A percentile compares a stretch with the other conserved stretches of the same genome.
These are phyloP conservation scores for Macquaria ambigua DNA, from an alignment of 2,113 vertebrate genomes.

Conservation along the genomic window DNA sequence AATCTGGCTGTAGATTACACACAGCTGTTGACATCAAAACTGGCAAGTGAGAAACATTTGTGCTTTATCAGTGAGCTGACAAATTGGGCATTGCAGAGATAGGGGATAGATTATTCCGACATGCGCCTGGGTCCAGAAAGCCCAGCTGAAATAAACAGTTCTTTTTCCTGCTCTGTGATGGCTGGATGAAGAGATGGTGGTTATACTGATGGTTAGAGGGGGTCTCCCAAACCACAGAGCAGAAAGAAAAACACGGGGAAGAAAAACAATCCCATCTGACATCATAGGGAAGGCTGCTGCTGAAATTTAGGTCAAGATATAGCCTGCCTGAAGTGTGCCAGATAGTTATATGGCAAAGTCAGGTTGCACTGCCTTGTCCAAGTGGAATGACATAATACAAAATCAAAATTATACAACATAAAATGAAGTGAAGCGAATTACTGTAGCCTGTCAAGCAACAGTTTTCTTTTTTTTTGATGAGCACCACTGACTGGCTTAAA, in stretches of 20 bases:
- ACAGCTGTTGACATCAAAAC: constrained; percentile 72
- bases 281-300: constrained; percentile 68
- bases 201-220: constrained; percentile 66
- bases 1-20: constrained; percentile 68
- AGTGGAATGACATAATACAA: constrained; percentile 26
- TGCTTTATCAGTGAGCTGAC: constrained; percentile 74
- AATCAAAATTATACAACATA: constrained; percentile 19
- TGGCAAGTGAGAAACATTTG: constrained; percentile 69
- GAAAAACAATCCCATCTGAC: constrained; percentile 79
- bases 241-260: constrained; percentile 78
- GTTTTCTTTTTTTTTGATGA: constrained; percentile 38
- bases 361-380: constrained; percentile 16
- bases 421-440: constrained; percentile 41
- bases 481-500: constrained; percentile 13
- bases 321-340: constrained; percentile 44
- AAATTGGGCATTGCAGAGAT: constrained; percentile 77
- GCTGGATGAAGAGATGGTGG: constrained; percentile 68
- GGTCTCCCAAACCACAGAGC: constrained; percentile 75
- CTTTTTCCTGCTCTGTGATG: constrained; percentile 69
- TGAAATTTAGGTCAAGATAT: constrained; percentile 73
- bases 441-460: constrained; percentile 26
- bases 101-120: constrained; percentile 69
- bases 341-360: constrained; percentile 37
- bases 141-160: constrained; percentile 69
- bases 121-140: constrained; percentile 48